phyloP scores from a whole-genome alignment of 2,797 vertebrate species.

The Limosa lapponica region DNA sequence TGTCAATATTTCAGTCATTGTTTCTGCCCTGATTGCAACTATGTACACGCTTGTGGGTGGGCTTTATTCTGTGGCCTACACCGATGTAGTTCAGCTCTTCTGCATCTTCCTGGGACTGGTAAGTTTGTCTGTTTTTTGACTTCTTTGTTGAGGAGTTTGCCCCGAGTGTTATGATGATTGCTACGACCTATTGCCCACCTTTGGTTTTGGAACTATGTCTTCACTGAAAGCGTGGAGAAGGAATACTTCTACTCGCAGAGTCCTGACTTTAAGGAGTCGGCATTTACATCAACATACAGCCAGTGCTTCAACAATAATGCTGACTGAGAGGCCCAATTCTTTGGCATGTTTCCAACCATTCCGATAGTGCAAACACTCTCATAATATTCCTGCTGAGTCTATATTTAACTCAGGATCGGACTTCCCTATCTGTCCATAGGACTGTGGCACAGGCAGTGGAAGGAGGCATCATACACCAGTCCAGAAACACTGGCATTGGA shows the following conservation, averaged over 20 bases:
- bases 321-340: neutral
- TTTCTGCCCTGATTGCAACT: constrained; percentile 93
- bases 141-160: neutral
- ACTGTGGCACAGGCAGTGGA: neutral
- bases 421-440: neutral
- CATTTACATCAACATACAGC: neutral
- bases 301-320: neutral
- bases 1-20: constrained; percentile 88
- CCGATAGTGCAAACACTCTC: neutral
- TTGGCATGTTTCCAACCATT: neutral
- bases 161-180: neutral
- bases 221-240: neutral
- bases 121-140: constrained; percentile 61
- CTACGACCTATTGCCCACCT: neutral
- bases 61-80: constrained; percentile 96
- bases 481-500: neutral
- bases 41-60: constrained; percentile 95
- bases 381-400: neutral
- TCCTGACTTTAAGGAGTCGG: neutral
- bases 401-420: neutral
- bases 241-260: neutral
- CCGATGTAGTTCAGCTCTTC: constrained; percentile 96
- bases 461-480: neutral
- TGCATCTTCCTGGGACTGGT: constrained; percentile 97
- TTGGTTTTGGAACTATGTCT: neutral